Evolutionary conservation across 2,888 invertebrate genomes (phyloP), one percentile per base, ranked within the genome.

Genomic region (Drosophila fungiperda): DNA sequence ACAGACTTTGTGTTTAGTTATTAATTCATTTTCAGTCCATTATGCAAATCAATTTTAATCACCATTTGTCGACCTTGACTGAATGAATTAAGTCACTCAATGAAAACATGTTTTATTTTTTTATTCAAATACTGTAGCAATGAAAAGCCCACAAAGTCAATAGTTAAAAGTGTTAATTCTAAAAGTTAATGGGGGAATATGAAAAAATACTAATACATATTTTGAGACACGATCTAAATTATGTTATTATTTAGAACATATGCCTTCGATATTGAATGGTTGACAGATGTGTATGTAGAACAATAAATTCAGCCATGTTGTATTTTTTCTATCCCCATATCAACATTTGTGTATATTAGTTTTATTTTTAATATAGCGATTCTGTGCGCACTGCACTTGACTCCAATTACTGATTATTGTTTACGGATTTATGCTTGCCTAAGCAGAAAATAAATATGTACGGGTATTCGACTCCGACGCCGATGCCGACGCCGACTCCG

Each of bases 341-440:
- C 38, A 12, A 67, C 12, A 54, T 35, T 9, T 12, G 23, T 58
- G 29, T 50, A n/a, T 17, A 38, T 49, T 49, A 17, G 42, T 48
- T 69, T 20, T 52, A 38, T 62, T 49, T 50, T 68, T 49, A 55
- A 40, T 55, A 50, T 57, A 45, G 48, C 61, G 73, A 69, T 62
- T 53, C 74, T 69, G 53, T 68, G 52, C 64, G 64, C 67, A 53
- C 52, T 86, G 81, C 84, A 79, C 79, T 86, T 89, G 86, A 89
- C 85, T 88, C 80, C 90, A 88, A 83, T 88, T 83, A 83, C 78
- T 74, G 72, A 69, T 77, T 79, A 74, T 62, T 90, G 90, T 82
- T 84, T 85, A 84, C 90, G 91, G 91, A 90, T 91, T 89, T 91
- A 77, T 78, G 89, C 89, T 90, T 75, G 85, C 90, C 68, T 84